These are phyloP conservation scores for Amphiura filiformis DNA, from an alignment of 35 echinoderm and acorn worm species.

Conservation along the genomic window DNA sequence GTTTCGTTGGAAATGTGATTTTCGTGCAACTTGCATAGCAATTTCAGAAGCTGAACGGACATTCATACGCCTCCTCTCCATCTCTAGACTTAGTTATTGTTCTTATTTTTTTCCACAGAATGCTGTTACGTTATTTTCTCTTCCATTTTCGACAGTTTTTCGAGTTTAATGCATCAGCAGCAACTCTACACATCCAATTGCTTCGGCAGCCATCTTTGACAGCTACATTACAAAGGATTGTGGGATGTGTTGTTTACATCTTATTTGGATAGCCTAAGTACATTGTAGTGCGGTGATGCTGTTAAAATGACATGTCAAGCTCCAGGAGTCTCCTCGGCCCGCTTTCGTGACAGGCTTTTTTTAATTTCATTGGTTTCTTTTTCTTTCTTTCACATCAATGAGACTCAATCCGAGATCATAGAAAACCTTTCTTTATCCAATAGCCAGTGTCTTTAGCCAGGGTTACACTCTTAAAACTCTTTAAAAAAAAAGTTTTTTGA, in stretches of 20 bases:
- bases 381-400: no score
- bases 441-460: no score
- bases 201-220: neutral
- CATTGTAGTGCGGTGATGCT: no score
- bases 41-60: neutral
- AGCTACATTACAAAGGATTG: neutral
- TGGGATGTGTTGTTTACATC: slow-evolving; percentile 4
- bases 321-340: no score
- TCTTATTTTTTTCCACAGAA: neutral
- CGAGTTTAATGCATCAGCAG: neutral
- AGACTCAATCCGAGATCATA: no score
- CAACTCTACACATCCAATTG: neutral
- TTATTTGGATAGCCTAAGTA: no score
- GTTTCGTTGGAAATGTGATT: neutral
- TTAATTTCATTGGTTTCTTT: no score
- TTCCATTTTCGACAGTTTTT: neutral
- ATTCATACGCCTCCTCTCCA: neutral
- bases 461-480: no score
- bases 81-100: neutral
- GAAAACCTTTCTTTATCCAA: no score
- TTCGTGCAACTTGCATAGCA: neutral
- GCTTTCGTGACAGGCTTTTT: no score
- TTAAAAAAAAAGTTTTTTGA: no score
- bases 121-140: neutral
- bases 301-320: no score